Conservation (phyloP, 1,140 invertebrate genomes). For the Anoplophora glabripennis region DNA sequence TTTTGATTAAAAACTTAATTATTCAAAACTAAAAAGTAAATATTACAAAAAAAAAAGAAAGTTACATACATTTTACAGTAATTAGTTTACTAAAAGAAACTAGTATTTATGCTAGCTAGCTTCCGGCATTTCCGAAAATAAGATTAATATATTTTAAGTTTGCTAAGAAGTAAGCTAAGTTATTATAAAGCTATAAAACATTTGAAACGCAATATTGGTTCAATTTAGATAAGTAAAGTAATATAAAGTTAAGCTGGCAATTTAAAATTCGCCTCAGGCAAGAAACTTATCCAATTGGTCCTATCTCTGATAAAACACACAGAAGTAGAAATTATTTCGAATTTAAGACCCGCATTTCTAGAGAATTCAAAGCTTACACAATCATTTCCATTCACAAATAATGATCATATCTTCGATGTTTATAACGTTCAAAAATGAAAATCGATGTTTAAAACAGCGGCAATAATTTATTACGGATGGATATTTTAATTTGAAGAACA, state of each 20-base stretch:
- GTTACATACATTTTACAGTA: too few species aligned
- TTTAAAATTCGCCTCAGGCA: slow-evolving; percentile 46
- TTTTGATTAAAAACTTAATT: too few species aligned
- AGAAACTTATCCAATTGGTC: slow-evolving; percentile 45
- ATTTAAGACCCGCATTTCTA: slow-evolving; percentile 37
- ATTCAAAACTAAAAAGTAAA: too few species aligned
- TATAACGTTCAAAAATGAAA: too few species aligned
- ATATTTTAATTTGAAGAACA: too few species aligned
- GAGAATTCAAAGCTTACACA: slow-evolving; percentile 32
- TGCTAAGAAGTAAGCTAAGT: slow-evolving; percentile 28
- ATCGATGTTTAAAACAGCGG: too few species aligned
- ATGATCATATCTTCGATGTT: slow-evolving; percentile 2
- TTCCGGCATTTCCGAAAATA: too few species aligned
- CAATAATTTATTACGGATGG: too few species aligned
- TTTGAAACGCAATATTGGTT: slow-evolving; percentile 44
- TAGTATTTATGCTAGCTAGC: too few species aligned
- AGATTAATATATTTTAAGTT: not conserved
- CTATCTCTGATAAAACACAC: slow-evolving; percentile 46
- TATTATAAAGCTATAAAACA: slow-evolving; percentile 44
- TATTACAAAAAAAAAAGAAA: too few species aligned
- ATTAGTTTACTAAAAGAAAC: too few species aligned
- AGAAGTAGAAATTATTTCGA: slow-evolving; percentile 42
- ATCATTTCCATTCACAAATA: slow-evolving; percentile 19
- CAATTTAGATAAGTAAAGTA: slow-evolving; percentile 48
- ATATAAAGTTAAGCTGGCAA: slow-evolving; percentile 47